Base-by-base conservation (phyloP, 1,140 invertebrate species). In the Cepaea nemoralis region DNA sequence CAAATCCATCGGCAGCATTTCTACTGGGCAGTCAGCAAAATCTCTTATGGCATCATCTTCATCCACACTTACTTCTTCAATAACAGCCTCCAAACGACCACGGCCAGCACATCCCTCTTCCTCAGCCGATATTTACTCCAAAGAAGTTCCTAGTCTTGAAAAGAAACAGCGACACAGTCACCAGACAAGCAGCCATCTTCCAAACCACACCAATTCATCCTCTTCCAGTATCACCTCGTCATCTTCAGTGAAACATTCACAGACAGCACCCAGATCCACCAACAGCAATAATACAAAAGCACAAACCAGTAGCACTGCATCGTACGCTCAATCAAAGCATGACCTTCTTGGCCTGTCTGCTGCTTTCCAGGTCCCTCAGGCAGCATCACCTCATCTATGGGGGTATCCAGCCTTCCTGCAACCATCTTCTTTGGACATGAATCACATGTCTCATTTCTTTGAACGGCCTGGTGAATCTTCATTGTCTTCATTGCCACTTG, bases 1-100 rank as follows among this genome's bases (percentile, higher is more conserved):
- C 55, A 77, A 77, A 24, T 37, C 48, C 76, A 77, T 0, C n/a
- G 76, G 76, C 76, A 77, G 76, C 55, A 77, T 77, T 55, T 77
- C 76, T 59, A 77, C 76, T 19, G 76, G 76, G 14, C 76, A 77
- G 37, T 77, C 76, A 40, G 48, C 50, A 14, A 77, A 77, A 40
- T 77, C 55, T 35, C 16, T 77, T 22, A n/a, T 50, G 45, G 40
- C 73, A 33, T 77, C 76, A 19, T 63, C 76, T 0, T 63, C 33
- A 24, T 63, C 31, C 35, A 39, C 76, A 22, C 12, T 33, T 16
- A 39, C 55, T 77, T 24, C 69, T 24, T 39, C 69, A 40, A 1
- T 24, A 31, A 24, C 35, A 19, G 39, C 76, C 50, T 55, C 31
- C 31, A 77, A 77, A 33, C 27, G 76, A 24, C 76, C 50, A 59